phyloP scores from a whole-genome alignment of 1,140 invertebrate species.

The Macrotrachela quadricornifera region DNA sequence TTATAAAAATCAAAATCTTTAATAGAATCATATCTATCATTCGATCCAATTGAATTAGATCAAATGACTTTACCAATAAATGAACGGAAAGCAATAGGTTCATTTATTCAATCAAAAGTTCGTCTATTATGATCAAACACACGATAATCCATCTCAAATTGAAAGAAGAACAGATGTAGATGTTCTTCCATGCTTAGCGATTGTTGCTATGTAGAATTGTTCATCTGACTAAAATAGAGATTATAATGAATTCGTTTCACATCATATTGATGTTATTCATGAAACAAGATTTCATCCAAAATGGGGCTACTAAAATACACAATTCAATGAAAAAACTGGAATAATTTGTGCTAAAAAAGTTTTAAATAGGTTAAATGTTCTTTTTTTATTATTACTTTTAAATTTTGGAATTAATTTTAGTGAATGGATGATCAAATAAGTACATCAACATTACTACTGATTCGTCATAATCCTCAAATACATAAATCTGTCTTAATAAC shows the following conservation, averaged over 20 bases:
- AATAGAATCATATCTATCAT: constrained; percentile 34
- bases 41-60: neutral
- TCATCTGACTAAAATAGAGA: constrained; percentile 77
- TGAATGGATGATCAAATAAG: too few species aligned
- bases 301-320: too few species aligned
- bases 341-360: too few species aligned
- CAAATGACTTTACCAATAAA: neutral
- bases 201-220: constrained; percentile 75
- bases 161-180: constrained; percentile 67
- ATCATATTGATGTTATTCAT: constrained; percentile 93
- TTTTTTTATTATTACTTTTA: too few species aligned
- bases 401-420: too few species aligned
- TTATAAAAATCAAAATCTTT: constrained; percentile 86
- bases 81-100: too few species aligned
- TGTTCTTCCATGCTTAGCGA: constrained; percentile 58
- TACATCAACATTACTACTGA: too few species aligned
- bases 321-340: too few species aligned
- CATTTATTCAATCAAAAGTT: too few species aligned
- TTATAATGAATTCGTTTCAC: constrained; percentile 85
- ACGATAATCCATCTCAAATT: constrained; percentile 73
- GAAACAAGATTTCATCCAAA: constrained; percentile 60
- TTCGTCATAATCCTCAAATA: too few species aligned
- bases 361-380: too few species aligned
- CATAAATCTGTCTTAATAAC: too few species aligned
- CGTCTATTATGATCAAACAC: constrained; percentile 56